Evolutionary conservation across 2,797 vertebrate genomes (phyloP), one percentile per base, ranked within the genome.

Genomic region (Pteropus rufus): DNA sequence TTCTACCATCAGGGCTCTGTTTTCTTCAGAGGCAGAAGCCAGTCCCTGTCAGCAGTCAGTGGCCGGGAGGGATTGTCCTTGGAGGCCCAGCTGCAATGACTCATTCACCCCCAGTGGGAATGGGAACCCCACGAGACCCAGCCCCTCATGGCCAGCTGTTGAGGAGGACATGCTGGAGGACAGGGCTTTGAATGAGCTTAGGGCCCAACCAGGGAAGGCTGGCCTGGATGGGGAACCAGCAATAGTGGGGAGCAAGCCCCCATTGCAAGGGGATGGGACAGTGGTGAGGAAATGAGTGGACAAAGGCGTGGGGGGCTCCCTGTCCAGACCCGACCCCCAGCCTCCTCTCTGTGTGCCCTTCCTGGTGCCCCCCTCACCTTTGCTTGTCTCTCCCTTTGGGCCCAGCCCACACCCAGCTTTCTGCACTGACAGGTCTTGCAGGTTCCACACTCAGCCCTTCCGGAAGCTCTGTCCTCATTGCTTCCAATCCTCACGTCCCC

Each of bases 71-170:
- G 44, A 10, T 15, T 52, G 72, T 75, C 89, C 95, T 96, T 96
- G 95, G 73, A 19, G 69, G 19, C 75, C 58, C n/a, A 89, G 89
- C 46, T 77, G 60, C 70, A 39, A 1, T 89, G 95, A 87, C 60
- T 81, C 91, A 94, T 31, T 69, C 62, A 18, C n/a, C 91, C 79
- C 64, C 49, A 18, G 14, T 56, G 58, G 75, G 77, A 94, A 76
- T 1, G 1, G 44, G 89, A 95, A 70, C 86, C 21, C 73, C 46
- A 2, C 7, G 36, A 75, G 86, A 65, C 60, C 44, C 5, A 0
- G 62, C n/a, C 7, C 87, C 31, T 84, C 75, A 83, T 46, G 2
- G 34, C 52, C 91, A 79, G 90, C 89, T 91, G 73, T 87, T n/a
- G 21, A 46, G 41, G 41, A 80, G n/a, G 58, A 49, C 24, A 1